These are phyloP conservation scores for Drosophila subobscura DNA, from an alignment of 1,140 invertebrate genomes.

Conservation along the genomic window DNA sequence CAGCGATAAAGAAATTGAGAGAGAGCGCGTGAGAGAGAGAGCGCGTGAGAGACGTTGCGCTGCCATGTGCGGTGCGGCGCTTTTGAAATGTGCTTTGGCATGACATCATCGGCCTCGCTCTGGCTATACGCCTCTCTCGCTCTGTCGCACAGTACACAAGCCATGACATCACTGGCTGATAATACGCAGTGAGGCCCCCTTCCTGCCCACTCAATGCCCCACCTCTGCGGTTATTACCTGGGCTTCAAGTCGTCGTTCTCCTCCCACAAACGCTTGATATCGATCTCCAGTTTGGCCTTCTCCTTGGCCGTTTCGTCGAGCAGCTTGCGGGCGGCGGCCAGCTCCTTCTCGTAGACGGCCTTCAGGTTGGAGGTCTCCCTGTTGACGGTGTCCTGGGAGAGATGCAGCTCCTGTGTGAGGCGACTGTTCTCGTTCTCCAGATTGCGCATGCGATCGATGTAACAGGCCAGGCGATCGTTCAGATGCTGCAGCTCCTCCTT, in stretches of 20 bases:
- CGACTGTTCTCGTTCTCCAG: conserved; percentile 96
- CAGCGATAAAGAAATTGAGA: background rate
- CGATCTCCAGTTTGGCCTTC: conserved; percentile 94
- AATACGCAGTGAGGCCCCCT: conserved; percentile 11
- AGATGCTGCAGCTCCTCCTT: conserved; percentile 96
- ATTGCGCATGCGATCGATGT: conserved; percentile 96
- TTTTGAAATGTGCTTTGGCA: conserved; percentile 52
- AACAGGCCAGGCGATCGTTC: conserved; percentile 97
- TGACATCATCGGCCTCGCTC: conserved; percentile 61
- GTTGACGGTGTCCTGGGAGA: conserved; percentile 90
- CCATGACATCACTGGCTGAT: conserved; percentile 72
- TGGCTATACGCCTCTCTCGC: conserved; percentile 1
- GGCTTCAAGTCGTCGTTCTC: conserved; percentile 93
- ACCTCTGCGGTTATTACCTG: conserved; percentile 85
- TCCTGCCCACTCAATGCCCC: background rate
- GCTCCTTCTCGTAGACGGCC: conserved; percentile 95
- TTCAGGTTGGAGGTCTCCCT: conserved; percentile 95
- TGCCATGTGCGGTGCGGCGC: conserved; percentile 53
- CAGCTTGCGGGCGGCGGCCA: conserved; percentile 93
- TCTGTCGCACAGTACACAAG: background rate
- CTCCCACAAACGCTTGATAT: conserved; percentile 92
- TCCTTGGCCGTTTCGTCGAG: conserved; percentile 96
- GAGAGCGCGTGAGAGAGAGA: conserved; percentile 3
- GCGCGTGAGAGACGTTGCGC: conserved; percentile 3
- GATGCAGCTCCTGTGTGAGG: conserved; percentile 91